Conservation (phyloP, 2,797 vertebrate genomes). For the Tapirus indicus region DNA sequence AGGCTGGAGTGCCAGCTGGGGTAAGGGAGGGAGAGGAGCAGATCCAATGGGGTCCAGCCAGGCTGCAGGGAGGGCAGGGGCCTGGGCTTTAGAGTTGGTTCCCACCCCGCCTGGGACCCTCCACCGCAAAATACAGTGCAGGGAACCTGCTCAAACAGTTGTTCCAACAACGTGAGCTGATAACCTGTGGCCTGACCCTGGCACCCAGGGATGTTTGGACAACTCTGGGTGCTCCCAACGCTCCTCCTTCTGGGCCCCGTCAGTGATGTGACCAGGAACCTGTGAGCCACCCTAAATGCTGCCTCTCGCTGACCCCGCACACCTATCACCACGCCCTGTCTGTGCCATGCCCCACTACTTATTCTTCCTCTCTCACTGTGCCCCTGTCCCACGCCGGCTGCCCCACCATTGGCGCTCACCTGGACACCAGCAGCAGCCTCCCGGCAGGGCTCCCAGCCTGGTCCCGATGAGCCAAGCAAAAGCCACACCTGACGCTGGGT, state of each 20-base stretch:
- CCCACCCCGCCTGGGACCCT: neutral
- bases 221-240: accelerated
- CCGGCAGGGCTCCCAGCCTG: accelerated
- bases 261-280: neutral
- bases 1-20: accelerated
- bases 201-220: neutral
- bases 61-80: neutral
- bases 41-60: accelerated
- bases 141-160: neutral
- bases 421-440: neutral
- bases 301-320: accelerated
- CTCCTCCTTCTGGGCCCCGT: neutral
- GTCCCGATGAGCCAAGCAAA: neutral
- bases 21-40: neutral
- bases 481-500: accelerated
- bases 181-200: neutral
- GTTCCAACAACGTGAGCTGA: neutral
- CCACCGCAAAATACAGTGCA: neutral
- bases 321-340: neutral
- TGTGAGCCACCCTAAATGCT: neutral
- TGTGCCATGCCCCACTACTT: accelerated
- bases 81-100: neutral
- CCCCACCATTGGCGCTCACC: neutral
- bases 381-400: accelerated
- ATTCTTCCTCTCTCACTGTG: neutral